phyloP scores from a whole-genome alignment of 2,888 invertebrate species.

The Hypercompe scribonia region DNA sequence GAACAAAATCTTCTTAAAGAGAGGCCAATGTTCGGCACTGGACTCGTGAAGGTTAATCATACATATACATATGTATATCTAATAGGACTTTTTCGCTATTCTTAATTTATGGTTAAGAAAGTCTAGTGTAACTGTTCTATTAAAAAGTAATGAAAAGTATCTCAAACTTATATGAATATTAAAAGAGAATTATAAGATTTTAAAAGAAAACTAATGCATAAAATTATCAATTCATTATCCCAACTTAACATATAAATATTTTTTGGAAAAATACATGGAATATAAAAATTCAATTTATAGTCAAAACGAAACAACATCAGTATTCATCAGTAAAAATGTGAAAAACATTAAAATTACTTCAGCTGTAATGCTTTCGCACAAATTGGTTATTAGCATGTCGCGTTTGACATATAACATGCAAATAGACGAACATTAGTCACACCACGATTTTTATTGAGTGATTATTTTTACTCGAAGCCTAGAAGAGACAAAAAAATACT shows the following conservation, averaged over 20 bases:
- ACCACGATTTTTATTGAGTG: background rate
- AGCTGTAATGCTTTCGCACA: constrained; percentile 33
- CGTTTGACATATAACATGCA: constrained; percentile 29
- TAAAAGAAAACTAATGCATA: background rate
- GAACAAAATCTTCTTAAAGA: too few relatives aligned
- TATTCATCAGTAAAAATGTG: constrained; percentile 29
- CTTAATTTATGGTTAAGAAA: background rate
- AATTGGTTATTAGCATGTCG: constrained; percentile 35
- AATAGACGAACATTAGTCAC: constrained; percentile 23
- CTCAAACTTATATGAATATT: background rate
- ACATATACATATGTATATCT: too few relatives aligned
- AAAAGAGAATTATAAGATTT: background rate
- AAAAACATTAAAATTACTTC: constrained; percentile 39
- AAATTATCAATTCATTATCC: background rate
- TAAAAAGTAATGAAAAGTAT: background rate
- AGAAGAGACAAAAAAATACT: background rate
- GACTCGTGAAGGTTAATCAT: too few relatives aligned
- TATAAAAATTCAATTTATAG: constrained; percentile 39
- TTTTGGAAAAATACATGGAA: constrained; percentile 18
- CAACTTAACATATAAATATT: background rate
- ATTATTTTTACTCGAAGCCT: background rate
- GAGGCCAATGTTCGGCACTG: too few relatives aligned
- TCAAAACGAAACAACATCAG: constrained; percentile 25
- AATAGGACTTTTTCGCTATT: too few relatives aligned
- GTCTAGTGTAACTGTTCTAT: background rate